Evolutionary conservation across 2,797 vertebrate genomes (phyloP).

Genomic region (Chanos chanos): DNA sequence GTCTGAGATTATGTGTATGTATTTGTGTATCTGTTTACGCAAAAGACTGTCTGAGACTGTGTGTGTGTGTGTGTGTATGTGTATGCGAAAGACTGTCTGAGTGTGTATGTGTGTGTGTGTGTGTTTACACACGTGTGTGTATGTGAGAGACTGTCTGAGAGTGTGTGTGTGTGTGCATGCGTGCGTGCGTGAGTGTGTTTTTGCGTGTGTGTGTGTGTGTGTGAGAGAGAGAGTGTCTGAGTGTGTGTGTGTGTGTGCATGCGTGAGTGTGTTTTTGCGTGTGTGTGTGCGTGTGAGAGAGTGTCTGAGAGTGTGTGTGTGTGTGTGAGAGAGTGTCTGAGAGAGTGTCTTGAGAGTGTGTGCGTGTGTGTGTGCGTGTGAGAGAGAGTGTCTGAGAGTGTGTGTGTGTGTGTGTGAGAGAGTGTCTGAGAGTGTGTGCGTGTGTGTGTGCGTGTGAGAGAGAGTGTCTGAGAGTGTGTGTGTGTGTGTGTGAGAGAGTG

Average conservation of each 20-base stretch:
- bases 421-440: too few species aligned
- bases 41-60: neutral
- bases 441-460: too few species aligned
- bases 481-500: too few species aligned
- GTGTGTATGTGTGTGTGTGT: neutral
- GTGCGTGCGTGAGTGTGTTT: too few species aligned
- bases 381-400: neutral
- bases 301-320: neutral
- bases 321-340: neutral
- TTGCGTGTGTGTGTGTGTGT: conserved; percentile 3
- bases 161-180: neutral
- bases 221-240: neutral
- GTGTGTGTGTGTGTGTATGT: neutral
- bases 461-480: too few species aligned
- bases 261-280: too few species aligned
- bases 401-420: neutral
- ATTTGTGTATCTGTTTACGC: neutral
- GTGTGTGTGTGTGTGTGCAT: neutral
- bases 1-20: neutral
- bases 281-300: too few species aligned
- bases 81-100: neutral
- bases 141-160: neutral
- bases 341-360: neutral
- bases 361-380: too few species aligned
- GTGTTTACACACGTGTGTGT: too few species aligned